A percentile compares a stretch with the other conserved stretches of the same genome.
Evolutionary conservation across 2,113 vertebrate species (phyloP).

Genomic region (Tauraco erythrolophus): DNA sequence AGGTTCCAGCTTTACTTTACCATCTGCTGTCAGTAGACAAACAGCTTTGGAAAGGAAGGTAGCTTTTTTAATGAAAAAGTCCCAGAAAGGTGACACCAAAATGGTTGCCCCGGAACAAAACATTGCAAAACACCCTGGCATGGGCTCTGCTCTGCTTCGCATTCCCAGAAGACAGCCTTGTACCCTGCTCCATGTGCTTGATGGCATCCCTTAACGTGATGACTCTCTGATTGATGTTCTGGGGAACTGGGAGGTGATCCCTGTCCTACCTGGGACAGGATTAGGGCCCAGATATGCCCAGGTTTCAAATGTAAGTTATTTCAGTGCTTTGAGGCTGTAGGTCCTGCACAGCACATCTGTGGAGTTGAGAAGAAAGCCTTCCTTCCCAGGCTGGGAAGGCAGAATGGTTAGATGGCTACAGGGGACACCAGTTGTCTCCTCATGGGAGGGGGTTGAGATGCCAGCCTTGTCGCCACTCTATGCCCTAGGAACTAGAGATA

Average conservation of each 20-base stretch:
- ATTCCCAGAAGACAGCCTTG: background rate
- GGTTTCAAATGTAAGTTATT: background rate
- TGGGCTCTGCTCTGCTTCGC: rapidly evolving
- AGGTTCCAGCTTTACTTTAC: background rate
- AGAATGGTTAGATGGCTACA: background rate
- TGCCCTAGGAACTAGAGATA: background rate
- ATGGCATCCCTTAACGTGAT: background rate
- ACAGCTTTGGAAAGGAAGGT: background rate
- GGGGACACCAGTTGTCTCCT: background rate
- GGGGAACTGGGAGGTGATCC: background rate
- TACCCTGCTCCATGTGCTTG: rapidly evolving
- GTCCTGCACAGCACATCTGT: background rate
- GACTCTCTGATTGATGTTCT: background rate
- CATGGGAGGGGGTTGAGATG: background rate
- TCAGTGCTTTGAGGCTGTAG: background rate
- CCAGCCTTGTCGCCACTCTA: background rate
- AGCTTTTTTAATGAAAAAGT: background rate
- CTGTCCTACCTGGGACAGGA: background rate
- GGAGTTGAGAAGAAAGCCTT: background rate
- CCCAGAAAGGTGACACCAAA: background rate
- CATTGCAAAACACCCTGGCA: background rate
- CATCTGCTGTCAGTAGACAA: background rate
- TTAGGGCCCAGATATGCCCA: too few species aligned
- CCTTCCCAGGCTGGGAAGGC: background rate
- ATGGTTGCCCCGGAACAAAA: background rate